phyloP scores from a whole-genome alignment of 2,113 vertebrate genomes.

The Albula glossodonta region DNA sequence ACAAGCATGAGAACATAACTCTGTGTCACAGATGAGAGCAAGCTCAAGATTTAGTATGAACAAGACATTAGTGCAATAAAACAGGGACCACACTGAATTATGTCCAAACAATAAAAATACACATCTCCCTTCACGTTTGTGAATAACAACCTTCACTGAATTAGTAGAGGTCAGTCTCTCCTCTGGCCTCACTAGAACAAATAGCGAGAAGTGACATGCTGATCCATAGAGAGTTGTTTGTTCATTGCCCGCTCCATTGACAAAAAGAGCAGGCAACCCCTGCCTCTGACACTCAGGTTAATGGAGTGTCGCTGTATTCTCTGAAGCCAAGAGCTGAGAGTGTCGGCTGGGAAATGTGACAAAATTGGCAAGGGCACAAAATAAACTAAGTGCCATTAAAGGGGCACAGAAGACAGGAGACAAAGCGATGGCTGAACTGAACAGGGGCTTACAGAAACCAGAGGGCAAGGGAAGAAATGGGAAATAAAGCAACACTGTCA shows the following conservation, averaged over 20 bases:
- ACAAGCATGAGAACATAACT: too few species aligned
- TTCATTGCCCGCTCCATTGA: slow-evolving; percentile 5
- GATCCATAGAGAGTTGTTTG: slow-evolving; percentile 17
- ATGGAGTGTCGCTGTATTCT: slow-evolving; percentile 35
- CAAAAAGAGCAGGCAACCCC: slow-evolving; percentile 19
- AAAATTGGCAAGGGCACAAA: slow-evolving; percentile 33
- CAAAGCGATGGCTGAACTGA: background rate
- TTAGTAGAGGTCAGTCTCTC: slow-evolving; percentile 16
- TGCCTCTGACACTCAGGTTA: slow-evolving; percentile 55
- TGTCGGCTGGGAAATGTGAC: slow-evolving; percentile 22
- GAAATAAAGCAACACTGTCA: too few species aligned
- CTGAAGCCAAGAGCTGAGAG: slow-evolving; percentile 15
- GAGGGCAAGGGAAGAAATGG: too few species aligned
- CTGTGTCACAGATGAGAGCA: too few species aligned
- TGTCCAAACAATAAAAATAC: slow-evolving; percentile 24
- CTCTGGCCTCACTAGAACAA: background rate
- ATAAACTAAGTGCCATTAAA: slow-evolving; percentile 18
- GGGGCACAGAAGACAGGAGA: background rate
- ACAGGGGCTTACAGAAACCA: background rate
- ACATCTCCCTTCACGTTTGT: slow-evolving; percentile 15
- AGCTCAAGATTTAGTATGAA: background rate
- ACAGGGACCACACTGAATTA: background rate
- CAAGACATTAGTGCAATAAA: background rate
- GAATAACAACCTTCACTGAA: slow-evolving; percentile 16
- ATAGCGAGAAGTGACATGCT: background rate